Evolutionary conservation across 1,140 invertebrate genomes (phyloP).

Genomic region (Drosophila quadrilineata): DNA sequence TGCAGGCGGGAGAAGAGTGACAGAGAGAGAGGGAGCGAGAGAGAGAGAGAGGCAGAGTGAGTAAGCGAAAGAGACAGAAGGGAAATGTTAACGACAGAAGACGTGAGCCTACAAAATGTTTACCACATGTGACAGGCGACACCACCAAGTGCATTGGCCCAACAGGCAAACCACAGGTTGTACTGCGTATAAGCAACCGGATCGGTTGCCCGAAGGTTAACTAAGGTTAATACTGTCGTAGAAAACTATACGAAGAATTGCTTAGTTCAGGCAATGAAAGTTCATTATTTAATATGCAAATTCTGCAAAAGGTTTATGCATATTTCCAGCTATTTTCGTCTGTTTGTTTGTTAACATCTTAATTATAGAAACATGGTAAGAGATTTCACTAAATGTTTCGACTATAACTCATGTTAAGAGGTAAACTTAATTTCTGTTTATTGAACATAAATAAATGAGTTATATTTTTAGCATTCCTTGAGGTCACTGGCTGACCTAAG

Average conservation of each 20-base stretch:
- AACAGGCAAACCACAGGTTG: slow-evolving; percentile 14
- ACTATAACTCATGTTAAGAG: not conserved
- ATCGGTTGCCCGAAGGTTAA: not conserved
- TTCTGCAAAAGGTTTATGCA: slow-evolving; percentile 13
- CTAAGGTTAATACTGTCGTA: not conserved
- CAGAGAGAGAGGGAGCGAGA: not conserved
- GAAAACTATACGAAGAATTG: not conserved
- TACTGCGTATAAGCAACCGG: slow-evolving; percentile 17
- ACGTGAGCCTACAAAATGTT: slow-evolving; percentile 29
- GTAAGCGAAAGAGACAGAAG: not conserved
- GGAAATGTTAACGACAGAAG: slow-evolving; percentile 6
- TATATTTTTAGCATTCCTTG: not conserved
- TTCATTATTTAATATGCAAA: slow-evolving; percentile 19
- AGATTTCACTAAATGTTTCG: slow-evolving; percentile 9
- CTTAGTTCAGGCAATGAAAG: no score
- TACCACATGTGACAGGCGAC: slow-evolving; percentile 36
- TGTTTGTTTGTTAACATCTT: slow-evolving; percentile 1
- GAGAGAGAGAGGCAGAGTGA: not conserved
- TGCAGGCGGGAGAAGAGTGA: slow-evolving; percentile 4
- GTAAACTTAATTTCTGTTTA: no score
- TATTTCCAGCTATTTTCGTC: not conserved
- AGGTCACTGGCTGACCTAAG: slow-evolving; percentile 9
- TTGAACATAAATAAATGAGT: not conserved
- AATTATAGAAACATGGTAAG: slow-evolving; percentile 7
- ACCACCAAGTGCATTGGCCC: slow-evolving; percentile 41